A percentile compares a stretch with the other conserved stretches of the same genome.
Conservation (phyloP, 2,113 vertebrate species). For the Anarrhichthys ocellatus region DNA sequence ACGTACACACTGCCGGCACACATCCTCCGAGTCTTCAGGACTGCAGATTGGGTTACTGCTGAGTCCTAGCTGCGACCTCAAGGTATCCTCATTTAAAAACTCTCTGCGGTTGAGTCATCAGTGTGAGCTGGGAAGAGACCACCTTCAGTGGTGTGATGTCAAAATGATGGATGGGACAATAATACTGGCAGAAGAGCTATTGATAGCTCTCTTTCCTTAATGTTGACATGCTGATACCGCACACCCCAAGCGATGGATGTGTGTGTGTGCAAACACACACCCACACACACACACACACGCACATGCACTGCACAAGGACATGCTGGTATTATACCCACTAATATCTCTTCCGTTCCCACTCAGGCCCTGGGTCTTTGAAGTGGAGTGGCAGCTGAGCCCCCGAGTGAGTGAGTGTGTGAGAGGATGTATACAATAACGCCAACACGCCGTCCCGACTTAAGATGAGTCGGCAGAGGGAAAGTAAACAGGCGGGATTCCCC, state of each 20-base stretch:
- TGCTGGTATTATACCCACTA: conserved; percentile 57
- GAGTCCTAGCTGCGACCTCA: conserved; percentile 56
- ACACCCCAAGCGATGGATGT: conserved; percentile 26
- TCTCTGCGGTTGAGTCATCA: conserved; percentile 62
- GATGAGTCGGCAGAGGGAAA: conserved; percentile 65
- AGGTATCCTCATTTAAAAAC: conserved; percentile 69
- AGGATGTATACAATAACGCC: conserved; percentile 68
- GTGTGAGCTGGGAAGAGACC: conserved; percentile 60
- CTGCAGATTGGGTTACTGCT: conserved; percentile 67
- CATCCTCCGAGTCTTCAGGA: conserved; percentile 57
- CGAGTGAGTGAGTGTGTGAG: conserved; percentile 65
- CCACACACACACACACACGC: conserved; percentile 34
- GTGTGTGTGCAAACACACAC: conserved; percentile 19
- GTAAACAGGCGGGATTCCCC: conserved; percentile 64
- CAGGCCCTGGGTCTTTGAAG: conserved; percentile 60
- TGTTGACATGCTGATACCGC: conserved; percentile 58
- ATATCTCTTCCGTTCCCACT: conserved; percentile 65
- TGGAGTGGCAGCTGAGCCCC: conserved; percentile 64
- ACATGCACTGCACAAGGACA: conserved; percentile 28
- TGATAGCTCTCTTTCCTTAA: conserved; percentile 66
- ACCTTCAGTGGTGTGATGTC: conserved; percentile 63
- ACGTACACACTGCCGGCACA: conserved; percentile 39
- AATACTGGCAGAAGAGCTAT: conserved; percentile 66
- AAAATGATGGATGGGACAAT: conserved; percentile 75
- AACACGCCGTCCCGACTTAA: conserved; percentile 56